A percentile compares a stretch with the other conserved stretches of the same genome.
phyloP scores from a whole-genome alignment of 2,113 vertebrate genomes.

The Choloepus hoffmanni region DNA sequence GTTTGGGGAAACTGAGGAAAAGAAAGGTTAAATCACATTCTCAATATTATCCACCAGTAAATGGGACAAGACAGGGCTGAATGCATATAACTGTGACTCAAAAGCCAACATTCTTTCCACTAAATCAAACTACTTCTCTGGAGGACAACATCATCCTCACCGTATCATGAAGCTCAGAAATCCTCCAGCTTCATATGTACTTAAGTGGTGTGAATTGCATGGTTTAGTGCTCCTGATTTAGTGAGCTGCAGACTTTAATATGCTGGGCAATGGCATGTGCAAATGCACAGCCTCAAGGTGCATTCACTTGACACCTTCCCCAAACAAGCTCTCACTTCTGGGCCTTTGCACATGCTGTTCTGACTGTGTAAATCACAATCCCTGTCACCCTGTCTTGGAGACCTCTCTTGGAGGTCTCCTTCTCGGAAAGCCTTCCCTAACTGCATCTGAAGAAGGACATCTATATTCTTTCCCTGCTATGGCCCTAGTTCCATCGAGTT shows the following conservation, averaged over 20 bases:
- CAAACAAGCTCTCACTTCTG: neutral
- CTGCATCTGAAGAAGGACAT: neutral
- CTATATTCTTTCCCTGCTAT: neutral
- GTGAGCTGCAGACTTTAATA: neutral
- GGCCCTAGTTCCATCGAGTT: neutral
- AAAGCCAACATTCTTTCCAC: neutral
- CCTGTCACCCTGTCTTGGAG: too few relatives aligned
- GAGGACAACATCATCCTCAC: neutral
- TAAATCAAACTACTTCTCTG: neutral
- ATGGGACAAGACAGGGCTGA: too few relatives aligned
- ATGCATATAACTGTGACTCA: neutral
- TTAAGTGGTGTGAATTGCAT: accelerated
- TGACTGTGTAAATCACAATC: neutral
- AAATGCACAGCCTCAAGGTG: neutral
- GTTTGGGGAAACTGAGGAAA: neutral
- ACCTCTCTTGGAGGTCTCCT: neutral
- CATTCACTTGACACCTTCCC: too few relatives aligned
- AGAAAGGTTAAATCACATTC: neutral
- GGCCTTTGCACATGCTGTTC: neutral
- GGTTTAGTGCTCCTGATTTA: neutral
- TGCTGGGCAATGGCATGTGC: neutral
- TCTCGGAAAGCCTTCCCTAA: neutral
- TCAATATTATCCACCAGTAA: neutral
- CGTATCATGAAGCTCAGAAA: neutral
- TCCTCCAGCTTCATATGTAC: neutral